Base-by-base conservation (phyloP, 1,140 invertebrate genomes). In the Galendromus occidentalis region DNA sequence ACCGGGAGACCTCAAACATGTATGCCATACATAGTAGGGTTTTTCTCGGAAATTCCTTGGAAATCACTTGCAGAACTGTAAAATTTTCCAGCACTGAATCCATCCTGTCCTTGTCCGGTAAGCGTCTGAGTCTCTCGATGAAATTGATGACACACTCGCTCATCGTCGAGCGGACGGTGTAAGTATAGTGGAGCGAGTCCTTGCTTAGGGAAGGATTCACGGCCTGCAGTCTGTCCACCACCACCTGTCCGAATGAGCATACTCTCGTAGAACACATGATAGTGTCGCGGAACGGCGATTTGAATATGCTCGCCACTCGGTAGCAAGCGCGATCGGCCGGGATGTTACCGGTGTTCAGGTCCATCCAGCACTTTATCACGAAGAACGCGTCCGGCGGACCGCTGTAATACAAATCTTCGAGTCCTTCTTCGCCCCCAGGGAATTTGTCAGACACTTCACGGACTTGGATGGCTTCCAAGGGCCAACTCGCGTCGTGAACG, bases 131-230 rank as follows among this genome's bases (percentile, higher is more conserved):
- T 80, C 98, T 97, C 78, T 95, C 89, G 73, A 98, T 97, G 76
- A 98, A 98, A 78, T 96, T 96, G 74, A 98, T 95, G 93, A 99
- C 98, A 77, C 98, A 99, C 79, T 98, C 95, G 82, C 96, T 98
- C 94, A 99, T 98, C 1, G 94, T 92, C 67, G 93, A 97, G 67
- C 92, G 86, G 71, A 98, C 94, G 71, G 91, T 84, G 76, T 96
- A 98, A 51, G 97, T 86, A 79, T 93, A 98, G 12, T 59, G 51
- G 14, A 20, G 51, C 14, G 70, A 88, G 83, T 28, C 91, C 91
- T 76, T 91, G 93, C 76, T 92, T 77, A 91, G 91, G 68, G 88
- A 82, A 44, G 91, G 88, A 78, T 93, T 95, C 75, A 96, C 92
- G 51, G 91, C 95, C 79, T 99, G 95, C 64, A 98, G 92, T 79